Evolutionary conservation across 2,888 invertebrate genomes (phyloP), one percentile per base, ranked within the genome.

Genomic region (Danaus chrysippus): DNA sequence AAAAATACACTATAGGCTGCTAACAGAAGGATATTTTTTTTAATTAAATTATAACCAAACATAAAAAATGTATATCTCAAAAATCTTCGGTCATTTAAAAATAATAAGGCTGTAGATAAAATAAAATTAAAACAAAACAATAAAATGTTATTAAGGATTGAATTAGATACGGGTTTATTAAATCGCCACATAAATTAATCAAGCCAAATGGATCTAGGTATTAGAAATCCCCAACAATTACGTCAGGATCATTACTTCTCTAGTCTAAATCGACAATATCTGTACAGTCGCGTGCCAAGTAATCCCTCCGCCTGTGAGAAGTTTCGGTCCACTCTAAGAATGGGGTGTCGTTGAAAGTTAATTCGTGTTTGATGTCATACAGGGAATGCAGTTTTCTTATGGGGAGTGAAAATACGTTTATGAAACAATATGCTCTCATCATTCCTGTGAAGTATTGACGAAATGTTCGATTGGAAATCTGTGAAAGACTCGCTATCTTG

Each of bases 281-380:
- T 89, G 89, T 88, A 79, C 69, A 69, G 88, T 79, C 90, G 87
- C 88, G 89, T 90, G 89, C 71, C 81, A 66, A 68, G 73, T 88
- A 88, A 90, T 89, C 90, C 85, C 78, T 79, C 85, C 86, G 86
- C 82, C 79, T 72, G 89, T 89, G 90, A 88, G 89, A 89, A 89
- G 87, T 84, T 81, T 83, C 86, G 86, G 83, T 84, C 84, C 84
- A 54, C 49, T 49, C 49, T 43, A 43, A 78, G 72, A 79, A 82
- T 78, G 82, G 82, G 82, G 76, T 73, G 76, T 72, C 72, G 79
- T 81, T 88, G 87, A 86, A 84, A 88, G 89, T 90, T 88, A 87
- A 89, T 86, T 84, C 89, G 72, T 89, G 89, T 90, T 88, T 81
- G 86, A 80, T 89, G 89, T 89, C 89, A 87, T 76, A 84, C 68